Conservation (phyloP, 2,797 vertebrate genomes). For the Gymnodraco acuticeps region DNA sequence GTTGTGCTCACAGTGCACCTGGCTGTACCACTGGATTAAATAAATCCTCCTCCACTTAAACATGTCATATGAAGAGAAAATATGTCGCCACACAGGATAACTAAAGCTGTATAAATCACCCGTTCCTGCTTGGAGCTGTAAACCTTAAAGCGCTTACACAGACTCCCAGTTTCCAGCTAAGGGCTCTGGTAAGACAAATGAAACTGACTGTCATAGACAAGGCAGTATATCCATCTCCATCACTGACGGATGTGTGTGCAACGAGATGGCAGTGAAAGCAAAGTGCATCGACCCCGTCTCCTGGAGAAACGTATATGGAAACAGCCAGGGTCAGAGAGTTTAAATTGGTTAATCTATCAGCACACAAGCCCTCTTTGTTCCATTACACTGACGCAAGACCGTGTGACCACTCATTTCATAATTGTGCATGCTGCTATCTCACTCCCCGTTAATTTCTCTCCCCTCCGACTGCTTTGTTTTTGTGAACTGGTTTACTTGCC, state of each 20-base stretch:
- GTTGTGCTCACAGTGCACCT: conserved; percentile 13
- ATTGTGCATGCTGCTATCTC: conserved; percentile 23
- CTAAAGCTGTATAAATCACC: conserved; percentile 32
- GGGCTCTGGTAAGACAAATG: conserved; percentile 19
- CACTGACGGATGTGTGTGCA: background rate
- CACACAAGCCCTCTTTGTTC: conserved; percentile 75
- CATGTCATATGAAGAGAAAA: conserved; percentile 45
- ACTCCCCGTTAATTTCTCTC: conserved; percentile 6
- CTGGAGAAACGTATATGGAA: conserved; percentile 45
- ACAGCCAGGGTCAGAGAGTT: conserved; percentile 51
- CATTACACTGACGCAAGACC: conserved; percentile 42
- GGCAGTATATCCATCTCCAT: conserved; percentile 21
- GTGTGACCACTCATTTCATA: conserved; percentile 63
- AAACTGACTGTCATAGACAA: conserved; percentile 32
- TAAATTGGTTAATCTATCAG: conserved; percentile 71
- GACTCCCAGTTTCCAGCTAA: conserved; percentile 14
- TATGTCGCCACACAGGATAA: conserved; percentile 17
- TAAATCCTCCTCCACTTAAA: conserved; percentile 51
- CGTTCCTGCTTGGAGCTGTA: conserved; percentile 13
- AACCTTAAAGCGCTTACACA: conserved; percentile 35
- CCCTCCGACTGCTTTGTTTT: conserved; percentile 1
- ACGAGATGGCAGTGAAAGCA: conserved; percentile 2
- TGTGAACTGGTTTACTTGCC: background rate
- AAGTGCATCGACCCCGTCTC: background rate
- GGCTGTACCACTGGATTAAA: conserved; percentile 54